phyloP scores from a whole-genome alignment of 1,140 invertebrate species.

The Neodiprion fabricii region DNA sequence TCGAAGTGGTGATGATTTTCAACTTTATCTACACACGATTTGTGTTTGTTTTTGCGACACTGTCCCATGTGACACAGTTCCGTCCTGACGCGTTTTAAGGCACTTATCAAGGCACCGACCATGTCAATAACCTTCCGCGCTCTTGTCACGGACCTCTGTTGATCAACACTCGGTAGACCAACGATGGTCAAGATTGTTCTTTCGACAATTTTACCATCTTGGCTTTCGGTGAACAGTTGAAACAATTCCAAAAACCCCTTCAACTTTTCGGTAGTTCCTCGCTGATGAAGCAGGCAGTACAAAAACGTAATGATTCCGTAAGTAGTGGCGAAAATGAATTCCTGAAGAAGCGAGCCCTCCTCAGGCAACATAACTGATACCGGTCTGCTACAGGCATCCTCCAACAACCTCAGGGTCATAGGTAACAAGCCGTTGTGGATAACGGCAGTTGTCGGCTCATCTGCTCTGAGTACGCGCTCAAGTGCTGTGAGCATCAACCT shows the following conservation, averaged over 20 bases:
- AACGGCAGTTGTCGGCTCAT: slow-evolving; percentile 66
- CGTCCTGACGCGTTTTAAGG: slow-evolving; percentile 65
- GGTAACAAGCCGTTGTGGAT: slow-evolving; percentile 69
- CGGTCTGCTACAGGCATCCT: slow-evolving; percentile 61
- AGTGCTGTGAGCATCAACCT: slow-evolving; percentile 66
- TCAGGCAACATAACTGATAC: slow-evolving; percentile 35
- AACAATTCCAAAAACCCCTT: slow-evolving; percentile 69
- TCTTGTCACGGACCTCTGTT: slow-evolving; percentile 52
- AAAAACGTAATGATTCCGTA: slow-evolving; percentile 68
- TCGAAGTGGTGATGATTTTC: slow-evolving; percentile 67
- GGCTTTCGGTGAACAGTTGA: slow-evolving; percentile 66
- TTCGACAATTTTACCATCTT: slow-evolving; percentile 66
- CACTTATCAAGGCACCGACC: slow-evolving; percentile 64
- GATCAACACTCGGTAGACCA: slow-evolving; percentile 57
- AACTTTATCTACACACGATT: slow-evolving; percentile 55
- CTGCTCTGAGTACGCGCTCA: slow-evolving; percentile 64
- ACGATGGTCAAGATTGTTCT: slow-evolving; percentile 66
- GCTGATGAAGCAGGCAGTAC: slow-evolving; percentile 67
- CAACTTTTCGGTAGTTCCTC: slow-evolving; percentile 61
- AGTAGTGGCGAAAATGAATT: slow-evolving; percentile 68
- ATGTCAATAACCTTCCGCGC: slow-evolving; percentile 66
- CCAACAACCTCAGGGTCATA: slow-evolving; percentile 66
- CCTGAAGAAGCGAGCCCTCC: slow-evolving; percentile 60
- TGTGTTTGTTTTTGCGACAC: slow-evolving; percentile 62
- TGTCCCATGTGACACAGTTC: slow-evolving; percentile 64